Evolutionary conservation across 2,888 invertebrate genomes (phyloP).

Genomic region (Athripsodes cinereus): DNA sequence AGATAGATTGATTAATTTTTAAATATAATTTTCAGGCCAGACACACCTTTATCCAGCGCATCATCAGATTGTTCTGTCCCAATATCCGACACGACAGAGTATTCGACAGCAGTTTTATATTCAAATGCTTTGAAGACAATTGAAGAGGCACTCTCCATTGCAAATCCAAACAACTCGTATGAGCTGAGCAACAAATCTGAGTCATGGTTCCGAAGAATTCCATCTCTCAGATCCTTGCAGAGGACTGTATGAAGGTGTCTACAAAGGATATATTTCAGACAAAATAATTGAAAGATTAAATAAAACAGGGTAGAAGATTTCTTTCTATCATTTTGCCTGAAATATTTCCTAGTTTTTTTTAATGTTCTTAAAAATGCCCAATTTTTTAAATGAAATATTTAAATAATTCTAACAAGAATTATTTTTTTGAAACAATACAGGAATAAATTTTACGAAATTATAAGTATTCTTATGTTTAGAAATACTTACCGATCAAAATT

Average conservation of each 20-base stretch:
- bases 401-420: no score
- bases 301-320: no score
- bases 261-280: background rate
- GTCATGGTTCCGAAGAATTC: conserved; percentile 49
- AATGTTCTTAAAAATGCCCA: no score
- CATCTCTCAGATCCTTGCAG: conserved; percentile 39
- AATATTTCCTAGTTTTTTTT: background rate
- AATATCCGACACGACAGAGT: conserved; percentile 57
- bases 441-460: no score
- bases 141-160: conserved; percentile 56
- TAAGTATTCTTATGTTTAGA: no score
- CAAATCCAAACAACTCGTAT: conserved; percentile 50
- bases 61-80: conserved; percentile 44
- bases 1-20: no score
- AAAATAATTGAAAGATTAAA: conserved; percentile 5
- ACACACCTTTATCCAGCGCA: conserved; percentile 43
- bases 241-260: conserved; percentile 5
- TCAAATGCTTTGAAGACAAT: conserved; percentile 54
- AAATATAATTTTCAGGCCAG: conserved; percentile 38
- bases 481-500: background rate
- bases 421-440: no score
- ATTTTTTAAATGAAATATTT: no score
- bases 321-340: conserved; percentile 5
- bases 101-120: conserved; percentile 58
- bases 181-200: conserved; percentile 48